Base-by-base conservation (phyloP, 2,797 vertebrate genomes). In the Rhinoraja longicauda region DNA sequence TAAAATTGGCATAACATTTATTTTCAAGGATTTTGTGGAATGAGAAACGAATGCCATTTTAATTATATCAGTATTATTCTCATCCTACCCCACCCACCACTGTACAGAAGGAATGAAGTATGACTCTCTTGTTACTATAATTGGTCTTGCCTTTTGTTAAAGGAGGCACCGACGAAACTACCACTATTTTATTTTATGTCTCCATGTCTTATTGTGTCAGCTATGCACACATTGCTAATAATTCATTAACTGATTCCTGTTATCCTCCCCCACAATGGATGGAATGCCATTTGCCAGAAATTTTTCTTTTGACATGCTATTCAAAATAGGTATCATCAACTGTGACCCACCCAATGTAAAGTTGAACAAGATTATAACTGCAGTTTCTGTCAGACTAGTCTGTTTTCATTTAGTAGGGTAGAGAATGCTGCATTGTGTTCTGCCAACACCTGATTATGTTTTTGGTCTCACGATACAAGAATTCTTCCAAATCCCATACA, bases 371-470 rank as follows among this genome's bases (percentile, higher is more conserved):
- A 91, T 72, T 72, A 26, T 26, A 26, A 72, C 15, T 32, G 57
- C 21, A 45, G 88, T 91, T 91, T 91, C 88, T 91, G 88, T 45
- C 64, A 45, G 91, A 91, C 64, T 26, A 39, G 64, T 45, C 64
- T 70, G 88, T n/a, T 70, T 32, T 90, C n/a, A 90, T 32, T 32
- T 29, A 88, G 19, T 45, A 32, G n/a, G n/a, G 6, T 26, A 29
- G 29, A 90, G 39, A 72, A 10, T 72, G 26, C 0, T 45, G 17
- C 32, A 90, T 67, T 67, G 26, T 67, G 29, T 88, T 15, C 26
- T 59, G 64, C 29, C 4, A 29, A 53, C 24, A 86, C 12, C 82
- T 17, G 45, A 45, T 84, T 57, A 24, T 84, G 39, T 4, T 10
- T 19, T 62, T 29, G 64, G 45, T 88, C 59, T 2, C 29, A 13